Conservation (phyloP, 2,888 invertebrate genomes). For the Luperina nickerlii region DNA sequence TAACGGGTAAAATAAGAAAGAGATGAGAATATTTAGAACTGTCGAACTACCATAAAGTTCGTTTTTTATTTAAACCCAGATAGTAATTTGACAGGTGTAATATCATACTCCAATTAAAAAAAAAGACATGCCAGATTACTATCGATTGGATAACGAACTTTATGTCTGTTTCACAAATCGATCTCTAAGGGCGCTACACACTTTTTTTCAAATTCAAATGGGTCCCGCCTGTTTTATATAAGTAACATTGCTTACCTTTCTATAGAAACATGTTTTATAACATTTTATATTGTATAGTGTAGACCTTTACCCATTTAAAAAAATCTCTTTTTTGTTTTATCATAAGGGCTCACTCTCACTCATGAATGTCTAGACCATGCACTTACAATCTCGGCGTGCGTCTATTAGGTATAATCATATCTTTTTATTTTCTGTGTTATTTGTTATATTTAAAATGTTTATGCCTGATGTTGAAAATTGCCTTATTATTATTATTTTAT, state of each 20-base stretch:
- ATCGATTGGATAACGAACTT: too few relatives aligned
- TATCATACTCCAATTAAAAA: too few relatives aligned
- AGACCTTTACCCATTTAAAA: background rate
- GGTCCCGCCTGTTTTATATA: too few relatives aligned
- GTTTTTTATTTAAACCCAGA: too few relatives aligned
- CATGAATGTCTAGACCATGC: background rate
- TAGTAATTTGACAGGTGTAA: too few relatives aligned
- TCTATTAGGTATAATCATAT: background rate
- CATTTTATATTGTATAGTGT: background rate
- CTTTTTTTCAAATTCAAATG: too few relatives aligned
- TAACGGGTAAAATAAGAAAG: constrained; percentile 14
- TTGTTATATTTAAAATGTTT: background rate
- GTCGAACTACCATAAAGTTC: background rate
- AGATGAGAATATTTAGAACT: background rate
- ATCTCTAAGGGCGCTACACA: background rate
- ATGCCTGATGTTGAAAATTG: background rate
- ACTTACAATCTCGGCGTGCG: background rate
- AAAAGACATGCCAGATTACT: too few relatives aligned
- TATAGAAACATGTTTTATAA: background rate
- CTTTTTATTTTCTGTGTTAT: constrained; percentile 5
- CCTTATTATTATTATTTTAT: background rate
- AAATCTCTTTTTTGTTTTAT: background rate
- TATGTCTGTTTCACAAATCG: background rate
- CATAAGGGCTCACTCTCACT: background rate
- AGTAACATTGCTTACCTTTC: background rate